Evolutionary conservation across 2,888 invertebrate species (phyloP), one percentile per base, ranked within the genome.

Genomic region (Pyrgus malvae): DNA sequence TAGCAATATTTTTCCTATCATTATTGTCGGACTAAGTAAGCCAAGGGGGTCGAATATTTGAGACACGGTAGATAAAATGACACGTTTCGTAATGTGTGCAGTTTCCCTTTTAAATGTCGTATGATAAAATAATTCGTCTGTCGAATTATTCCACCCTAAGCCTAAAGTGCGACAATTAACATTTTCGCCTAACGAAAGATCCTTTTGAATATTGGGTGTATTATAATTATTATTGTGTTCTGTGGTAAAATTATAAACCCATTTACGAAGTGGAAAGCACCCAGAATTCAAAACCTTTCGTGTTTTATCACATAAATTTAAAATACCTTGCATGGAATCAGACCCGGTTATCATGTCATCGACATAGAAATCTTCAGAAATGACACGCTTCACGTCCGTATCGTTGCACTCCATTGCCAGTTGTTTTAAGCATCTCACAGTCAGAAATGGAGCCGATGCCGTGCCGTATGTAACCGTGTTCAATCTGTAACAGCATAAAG

Each of bases 381-480:
- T 69, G 1, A 60, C 61, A 31, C 55, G 58, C 1, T 5, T n/a
- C n/a, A 37, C 37, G 2, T 35, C 56, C 40, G 55, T 57, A 53
- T 63, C 59, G 7, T 55, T 37, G 27, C 70, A 63, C 17, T 74
- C 70, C 1, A 45, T n/a, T 1, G 68, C 70, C 0, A 74, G 40
- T 51, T 69, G 68, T 27, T 59, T 59, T 1, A 72, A 6, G 16
- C 68, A 69, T 5, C 70, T 55, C 14, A 61, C 62, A 19, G 66
- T 68, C 5, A 70, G 48, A 46, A 56, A 73, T 4, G 63, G 59
- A 3, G 64, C 64, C 3, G 63, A 58, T 0, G 63, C 57, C 0
- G 60, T 62, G 4, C 65, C 65, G 27, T 65, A 66, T 4, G 63
- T 64, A 2, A 63, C 49, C 2, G 62, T 66, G 35, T 63, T 64